Conservation (phyloP, 2,797 vertebrate species). For the Spizella passerina region DNA sequence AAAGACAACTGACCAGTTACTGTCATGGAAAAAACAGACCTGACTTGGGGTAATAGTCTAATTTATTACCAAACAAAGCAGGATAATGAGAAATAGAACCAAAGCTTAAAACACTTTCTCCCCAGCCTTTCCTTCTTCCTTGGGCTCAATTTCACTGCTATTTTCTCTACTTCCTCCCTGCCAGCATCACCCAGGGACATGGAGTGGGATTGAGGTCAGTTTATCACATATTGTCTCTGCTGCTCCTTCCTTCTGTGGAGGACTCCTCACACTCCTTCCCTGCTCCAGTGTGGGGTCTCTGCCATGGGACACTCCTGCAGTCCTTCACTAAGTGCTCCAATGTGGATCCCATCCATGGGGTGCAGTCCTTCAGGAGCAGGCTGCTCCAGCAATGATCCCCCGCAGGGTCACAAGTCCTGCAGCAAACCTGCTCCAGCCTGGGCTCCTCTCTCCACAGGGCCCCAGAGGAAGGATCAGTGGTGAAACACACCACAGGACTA, state of each 20-base stretch:
- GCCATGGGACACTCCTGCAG: neutral
- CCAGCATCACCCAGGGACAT: fast-evolving
- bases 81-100: neutral
- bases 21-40: neutral
- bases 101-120: neutral
- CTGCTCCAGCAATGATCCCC: neutral
- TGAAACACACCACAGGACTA: neutral
- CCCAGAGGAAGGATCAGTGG: neutral
- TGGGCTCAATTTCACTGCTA: fast-evolving
- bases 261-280: neutral
- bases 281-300: neutral
- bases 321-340: neutral
- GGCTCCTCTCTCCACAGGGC: neutral
- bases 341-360: neutral
- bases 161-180: neutral
- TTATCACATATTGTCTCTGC: neutral
- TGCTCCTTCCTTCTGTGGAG: neutral
- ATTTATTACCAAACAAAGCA: neutral
- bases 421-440: neutral
- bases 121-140: neutral
- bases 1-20: neutral
- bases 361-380: neutral
- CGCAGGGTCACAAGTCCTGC: fast-evolving
- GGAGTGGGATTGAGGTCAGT: neutral
- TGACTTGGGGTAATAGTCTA: neutral